Evolutionary conservation across 2,888 invertebrate species (phyloP).

Genomic region (Aspidapion aeneum): DNA sequence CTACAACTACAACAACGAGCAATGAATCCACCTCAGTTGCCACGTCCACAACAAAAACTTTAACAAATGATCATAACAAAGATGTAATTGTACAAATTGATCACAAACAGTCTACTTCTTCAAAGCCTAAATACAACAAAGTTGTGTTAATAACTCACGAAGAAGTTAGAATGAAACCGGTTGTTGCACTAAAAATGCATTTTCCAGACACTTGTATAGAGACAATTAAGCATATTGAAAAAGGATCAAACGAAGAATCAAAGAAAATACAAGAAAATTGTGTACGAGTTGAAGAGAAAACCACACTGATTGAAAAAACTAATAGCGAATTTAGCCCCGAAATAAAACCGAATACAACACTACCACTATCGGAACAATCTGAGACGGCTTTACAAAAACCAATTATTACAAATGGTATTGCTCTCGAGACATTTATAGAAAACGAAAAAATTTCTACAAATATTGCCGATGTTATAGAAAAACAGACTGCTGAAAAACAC

Average conservation of each 20-base stretch:
- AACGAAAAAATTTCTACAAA: neutral
- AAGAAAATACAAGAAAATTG: neutral
- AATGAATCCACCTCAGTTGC: neutral
- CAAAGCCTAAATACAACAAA: slow-evolving; percentile 40
- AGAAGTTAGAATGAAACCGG: slow-evolving; percentile 64
- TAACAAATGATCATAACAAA: slow-evolving; percentile 2
- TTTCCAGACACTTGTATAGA: slow-evolving; percentile 43
- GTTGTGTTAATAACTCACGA: slow-evolving; percentile 71
- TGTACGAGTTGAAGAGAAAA: neutral
- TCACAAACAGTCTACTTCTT: slow-evolving; percentile 8
- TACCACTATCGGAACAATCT: too few species aligned
- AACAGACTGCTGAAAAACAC: slow-evolving; percentile 3
- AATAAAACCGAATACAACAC: too few species aligned
- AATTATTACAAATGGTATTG: neutral
- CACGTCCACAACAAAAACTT: neutral
- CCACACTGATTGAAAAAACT: neutral
- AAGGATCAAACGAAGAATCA: slow-evolving; percentile 18
- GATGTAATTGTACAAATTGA: slow-evolving; percentile 2
- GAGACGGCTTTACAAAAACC: neutral
- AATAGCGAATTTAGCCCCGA: neutral
- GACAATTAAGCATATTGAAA: slow-evolving; percentile 27
- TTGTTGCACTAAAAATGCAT: slow-evolving; percentile 63
- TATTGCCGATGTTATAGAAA: neutral
- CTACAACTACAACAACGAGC: neutral
- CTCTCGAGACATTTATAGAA: neutral